Percentiles rank a stretch among this genome's conserved stretches.
These are phyloP conservation scores for Drosophila seclusa DNA, from an alignment of 2,888 invertebrate genomes.

Conservation along the genomic window DNA sequence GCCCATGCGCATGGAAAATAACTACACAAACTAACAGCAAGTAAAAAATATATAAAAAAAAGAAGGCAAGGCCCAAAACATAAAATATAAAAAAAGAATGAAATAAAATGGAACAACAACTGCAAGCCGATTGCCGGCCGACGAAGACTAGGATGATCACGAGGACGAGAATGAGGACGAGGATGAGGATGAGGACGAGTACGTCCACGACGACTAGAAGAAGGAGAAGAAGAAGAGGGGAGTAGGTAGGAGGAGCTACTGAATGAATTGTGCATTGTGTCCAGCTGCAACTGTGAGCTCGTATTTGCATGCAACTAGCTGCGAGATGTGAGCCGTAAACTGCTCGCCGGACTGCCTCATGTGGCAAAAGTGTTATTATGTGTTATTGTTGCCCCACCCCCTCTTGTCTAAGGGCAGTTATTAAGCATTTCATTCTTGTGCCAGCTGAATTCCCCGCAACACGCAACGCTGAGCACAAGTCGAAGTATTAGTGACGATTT, in stretches of 20 bases:
- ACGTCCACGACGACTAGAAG: constrained; percentile 14
- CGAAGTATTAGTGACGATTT: constrained; percentile 78
- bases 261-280: constrained; percentile 64
- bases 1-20: constrained; percentile 81
- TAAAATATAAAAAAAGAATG: constrained; percentile 22
- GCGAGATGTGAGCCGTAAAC: constrained; percentile 1
- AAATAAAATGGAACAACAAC: constrained; percentile 43
- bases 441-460: constrained; percentile 51
- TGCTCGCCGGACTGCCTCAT: constrained; percentile 48
- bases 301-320: constrained; percentile 64
- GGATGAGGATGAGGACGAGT: background rate
- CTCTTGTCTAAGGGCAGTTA: constrained; percentile 34
- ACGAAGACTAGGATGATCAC: constrained; percentile 14
- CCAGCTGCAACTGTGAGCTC: constrained; percentile 42
- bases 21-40: constrained; percentile 72
- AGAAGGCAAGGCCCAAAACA: constrained; percentile 42
- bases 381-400: background rate
- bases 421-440: constrained; percentile 38
- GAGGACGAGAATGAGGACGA: constrained; percentile 7
- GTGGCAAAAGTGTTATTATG: constrained; percentile 22
- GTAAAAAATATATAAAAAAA: constrained; percentile 24
- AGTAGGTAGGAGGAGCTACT: constrained; percentile 49
- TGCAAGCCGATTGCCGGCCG: constrained; percentile 56
- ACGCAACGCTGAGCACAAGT: constrained; percentile 72
- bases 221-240: constrained; percentile 18